Base-by-base conservation (phyloP, 2,888 invertebrate species). In the Thalpophila matura region DNA sequence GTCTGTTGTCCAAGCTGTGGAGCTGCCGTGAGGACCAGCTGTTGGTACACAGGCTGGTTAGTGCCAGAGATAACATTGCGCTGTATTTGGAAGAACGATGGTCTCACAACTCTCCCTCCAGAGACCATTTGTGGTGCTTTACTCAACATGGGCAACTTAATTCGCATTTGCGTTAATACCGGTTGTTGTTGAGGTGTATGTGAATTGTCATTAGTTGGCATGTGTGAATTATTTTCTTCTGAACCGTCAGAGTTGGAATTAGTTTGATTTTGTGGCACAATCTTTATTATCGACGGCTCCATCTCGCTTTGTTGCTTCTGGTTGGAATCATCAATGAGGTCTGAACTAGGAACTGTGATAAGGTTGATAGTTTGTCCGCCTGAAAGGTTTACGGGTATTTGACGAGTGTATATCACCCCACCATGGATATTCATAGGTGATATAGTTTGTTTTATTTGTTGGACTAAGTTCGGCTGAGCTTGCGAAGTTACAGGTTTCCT, bases 381-480 rank as follows among this genome's bases (percentile, higher is more conserved):
- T 16, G 94, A 92, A 40, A 95, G 87, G 81, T 96, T 96, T 0
- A 96, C 96, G 1, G 97, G 97, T 79, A 97, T 96, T 90, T 97
- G 97, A 71, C 97, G 95, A 51, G 97, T 96, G 83, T 97, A 97
- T 76, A 97, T 97, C 0, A 97, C 97, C 49, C 96, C 96, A 16
- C 96, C 96, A 47, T 96, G 96, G 88, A 96, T 95, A 7, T 95
- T 96, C 91, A 95, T 92, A 1, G 95, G 95, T 7, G 95, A 91
- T 40, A 95, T 91, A 1, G 95, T 91, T 77, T 95, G 95, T 82
- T 96, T 96, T 33, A 95, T 83, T 78, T 95, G 92, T 70, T 94
- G 93, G 1, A 94, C 91, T 59, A 95, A 79, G 76, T 88, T 93
- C 12, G 88, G 63, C 65, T 90, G 93, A 2, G 89, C 59, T 72